Evolutionary conservation across 2,113 vertebrate genomes (phyloP).

Genomic region (Tenebrosternarchus preto): DNA sequence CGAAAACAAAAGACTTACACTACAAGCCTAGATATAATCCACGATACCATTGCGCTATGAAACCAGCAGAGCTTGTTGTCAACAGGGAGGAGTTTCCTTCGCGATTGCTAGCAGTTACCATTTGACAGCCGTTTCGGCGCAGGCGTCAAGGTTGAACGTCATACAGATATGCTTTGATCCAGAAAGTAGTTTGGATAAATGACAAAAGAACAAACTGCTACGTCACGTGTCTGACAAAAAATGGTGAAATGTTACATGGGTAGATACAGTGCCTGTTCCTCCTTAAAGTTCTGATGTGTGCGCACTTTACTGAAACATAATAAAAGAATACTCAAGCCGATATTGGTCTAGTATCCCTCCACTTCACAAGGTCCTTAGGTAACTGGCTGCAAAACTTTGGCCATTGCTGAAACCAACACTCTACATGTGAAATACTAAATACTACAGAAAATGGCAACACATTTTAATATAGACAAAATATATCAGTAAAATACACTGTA

Average conservation of each 20-base stretch:
- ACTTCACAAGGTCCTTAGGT: not conserved
- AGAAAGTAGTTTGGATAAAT: not conserved
- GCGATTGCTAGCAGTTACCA: constrained; percentile 60
- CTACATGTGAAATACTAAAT: not conserved
- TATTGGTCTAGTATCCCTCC: too few relatives aligned
- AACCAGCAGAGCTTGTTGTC: constrained; percentile 68
- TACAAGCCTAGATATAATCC: constrained; percentile 98
- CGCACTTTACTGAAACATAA: too few relatives aligned
- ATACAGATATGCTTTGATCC: not conserved
- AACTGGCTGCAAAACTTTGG: not conserved
- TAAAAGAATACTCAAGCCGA: too few relatives aligned
- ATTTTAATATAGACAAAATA: not conserved
- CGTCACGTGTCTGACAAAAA: not conserved
- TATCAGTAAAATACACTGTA: constrained; percentile 1
- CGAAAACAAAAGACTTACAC: constrained; percentile 84
- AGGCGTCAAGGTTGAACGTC: constrained; percentile 53
- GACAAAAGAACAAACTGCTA: not conserved
- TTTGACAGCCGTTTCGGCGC: constrained; percentile 71
- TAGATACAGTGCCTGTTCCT: too few relatives aligned
- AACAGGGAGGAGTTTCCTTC: constrained; percentile 75
- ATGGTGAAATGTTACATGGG: too few relatives aligned
- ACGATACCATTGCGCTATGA: constrained; percentile 93
- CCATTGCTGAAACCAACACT: constrained; percentile 30
- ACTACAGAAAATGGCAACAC: not conserved
- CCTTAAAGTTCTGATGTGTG: too few relatives aligned